phyloP scores from a whole-genome alignment of 2,888 invertebrate genomes.

The Lottia scabra region DNA sequence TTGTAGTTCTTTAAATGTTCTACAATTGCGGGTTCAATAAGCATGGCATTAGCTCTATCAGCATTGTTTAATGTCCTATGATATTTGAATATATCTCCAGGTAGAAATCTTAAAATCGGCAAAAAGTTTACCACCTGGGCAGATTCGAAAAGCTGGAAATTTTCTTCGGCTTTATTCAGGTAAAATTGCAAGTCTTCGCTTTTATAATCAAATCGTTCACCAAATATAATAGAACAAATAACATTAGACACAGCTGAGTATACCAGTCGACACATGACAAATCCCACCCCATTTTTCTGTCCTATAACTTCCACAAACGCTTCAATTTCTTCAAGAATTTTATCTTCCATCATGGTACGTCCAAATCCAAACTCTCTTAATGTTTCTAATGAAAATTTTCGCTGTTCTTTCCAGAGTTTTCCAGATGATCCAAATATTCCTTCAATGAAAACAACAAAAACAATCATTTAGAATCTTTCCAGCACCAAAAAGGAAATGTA shows the following conservation, averaged over 20 bases:
- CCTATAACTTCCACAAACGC: conserved; percentile 6
- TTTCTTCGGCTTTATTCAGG: conserved; percentile 12
- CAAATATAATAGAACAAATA: conserved; percentile 18
- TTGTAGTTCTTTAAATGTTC: background rate
- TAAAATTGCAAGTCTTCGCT: conserved; percentile 13
- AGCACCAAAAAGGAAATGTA: too few relatives aligned
- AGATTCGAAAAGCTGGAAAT: background rate
- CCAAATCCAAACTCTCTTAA: conserved; percentile 20
- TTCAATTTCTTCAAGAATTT: conserved; percentile 17
- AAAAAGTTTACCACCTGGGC: conserved; percentile 20
- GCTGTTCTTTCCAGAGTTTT: conserved; percentile 17
- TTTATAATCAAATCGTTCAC: conserved; percentile 18
- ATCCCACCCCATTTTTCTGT: background rate
- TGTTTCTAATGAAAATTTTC: conserved; percentile 13
- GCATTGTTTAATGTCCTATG: conserved; percentile 25
- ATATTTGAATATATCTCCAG: conserved; percentile 36
- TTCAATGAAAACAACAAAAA: background rate
- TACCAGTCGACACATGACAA: conserved; percentile 13
- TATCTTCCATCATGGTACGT: conserved; percentile 16
- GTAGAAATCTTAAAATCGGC: conserved; percentile 33
- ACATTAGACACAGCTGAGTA: conserved; percentile 17
- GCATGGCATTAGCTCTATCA: conserved; percentile 7
- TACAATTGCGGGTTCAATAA: conserved; percentile 14
- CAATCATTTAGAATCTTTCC: background rate
- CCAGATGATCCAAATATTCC: conserved; percentile 15